Percentiles rank a stretch among this genome's conserved stretches.
phyloP scores from a whole-genome alignment of 2,797 vertebrate species.

The Picus viridis region DNA sequence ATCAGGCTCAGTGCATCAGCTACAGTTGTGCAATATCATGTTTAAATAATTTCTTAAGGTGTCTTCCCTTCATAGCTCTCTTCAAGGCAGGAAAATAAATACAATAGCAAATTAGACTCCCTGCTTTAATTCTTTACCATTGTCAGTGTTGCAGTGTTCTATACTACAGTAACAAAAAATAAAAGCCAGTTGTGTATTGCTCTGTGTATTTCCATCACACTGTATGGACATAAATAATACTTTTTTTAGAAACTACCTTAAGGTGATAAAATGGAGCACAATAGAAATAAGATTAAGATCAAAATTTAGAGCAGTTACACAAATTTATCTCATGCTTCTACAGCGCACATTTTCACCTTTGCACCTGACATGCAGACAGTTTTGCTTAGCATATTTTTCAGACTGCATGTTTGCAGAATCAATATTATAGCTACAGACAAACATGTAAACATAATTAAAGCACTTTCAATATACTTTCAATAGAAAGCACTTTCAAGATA shows the following conservation, averaged over 20 bases:
- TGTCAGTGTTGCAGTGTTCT: background rate
- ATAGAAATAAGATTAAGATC: background rate
- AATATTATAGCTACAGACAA: background rate
- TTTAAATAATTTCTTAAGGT: background rate
- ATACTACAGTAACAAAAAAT: background rate
- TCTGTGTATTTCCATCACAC: background rate
- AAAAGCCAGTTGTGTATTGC: background rate
- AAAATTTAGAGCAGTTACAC: background rate
- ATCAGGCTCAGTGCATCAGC: background rate
- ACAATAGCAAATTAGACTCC: background rate
- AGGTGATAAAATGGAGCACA: background rate
- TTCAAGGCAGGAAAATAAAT: background rate
- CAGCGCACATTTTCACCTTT: background rate
- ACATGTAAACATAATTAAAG: background rate
- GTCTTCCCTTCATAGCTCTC: background rate
- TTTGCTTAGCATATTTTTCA: background rate
- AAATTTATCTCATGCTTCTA: background rate
- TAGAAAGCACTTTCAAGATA: too few relatives aligned
- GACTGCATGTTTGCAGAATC: background rate
- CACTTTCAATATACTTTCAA: too few relatives aligned
- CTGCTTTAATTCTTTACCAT: background rate
- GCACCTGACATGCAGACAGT: background rate
- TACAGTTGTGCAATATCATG: background rate
- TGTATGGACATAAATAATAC: background rate
- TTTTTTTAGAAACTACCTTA: background rate